These are phyloP conservation scores for Eupithecia exiguata DNA, from an alignment of 2,888 invertebrate genomes.

Conservation along the genomic window DNA sequence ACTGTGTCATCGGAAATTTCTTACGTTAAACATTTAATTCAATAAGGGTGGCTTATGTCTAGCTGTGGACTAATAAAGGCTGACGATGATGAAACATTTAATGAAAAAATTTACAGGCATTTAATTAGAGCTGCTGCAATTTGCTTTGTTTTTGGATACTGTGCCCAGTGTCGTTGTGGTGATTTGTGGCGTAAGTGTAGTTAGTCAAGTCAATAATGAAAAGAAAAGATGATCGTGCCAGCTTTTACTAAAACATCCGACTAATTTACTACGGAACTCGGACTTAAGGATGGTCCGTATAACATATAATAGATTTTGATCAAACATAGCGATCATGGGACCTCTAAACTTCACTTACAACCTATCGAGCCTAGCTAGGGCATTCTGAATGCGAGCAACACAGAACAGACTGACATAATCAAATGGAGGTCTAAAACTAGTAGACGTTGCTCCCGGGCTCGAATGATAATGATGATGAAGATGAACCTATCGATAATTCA, in stretches of 20 bases:
- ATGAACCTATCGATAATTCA: slow-evolving; percentile 30
- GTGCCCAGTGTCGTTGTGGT: too few species aligned
- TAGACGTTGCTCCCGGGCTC: background rate
- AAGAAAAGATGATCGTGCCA: background rate
- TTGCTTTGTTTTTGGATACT: background rate
- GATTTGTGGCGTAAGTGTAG: too few species aligned
- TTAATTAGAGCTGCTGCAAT: background rate
- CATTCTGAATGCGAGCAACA: background rate
- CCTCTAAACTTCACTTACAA: background rate
- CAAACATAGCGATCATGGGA: background rate
- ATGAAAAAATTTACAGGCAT: too few species aligned
- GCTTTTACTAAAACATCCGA: too few species aligned
- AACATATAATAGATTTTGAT: background rate
- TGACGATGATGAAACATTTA: too few species aligned
- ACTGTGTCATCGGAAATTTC: background rate
- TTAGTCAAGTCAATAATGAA: too few species aligned
- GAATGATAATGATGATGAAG: background rate
- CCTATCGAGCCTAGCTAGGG: background rate
- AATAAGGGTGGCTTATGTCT: too few species aligned
- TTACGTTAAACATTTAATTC: background rate
- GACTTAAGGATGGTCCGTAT: too few species aligned
- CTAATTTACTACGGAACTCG: background rate
- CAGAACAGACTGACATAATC: background rate
- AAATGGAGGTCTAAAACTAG: background rate
- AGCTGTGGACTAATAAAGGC: too few species aligned